phyloP scores from a whole-genome alignment of 2,113 vertebrate species.

The Enhydra lutris region DNA sequence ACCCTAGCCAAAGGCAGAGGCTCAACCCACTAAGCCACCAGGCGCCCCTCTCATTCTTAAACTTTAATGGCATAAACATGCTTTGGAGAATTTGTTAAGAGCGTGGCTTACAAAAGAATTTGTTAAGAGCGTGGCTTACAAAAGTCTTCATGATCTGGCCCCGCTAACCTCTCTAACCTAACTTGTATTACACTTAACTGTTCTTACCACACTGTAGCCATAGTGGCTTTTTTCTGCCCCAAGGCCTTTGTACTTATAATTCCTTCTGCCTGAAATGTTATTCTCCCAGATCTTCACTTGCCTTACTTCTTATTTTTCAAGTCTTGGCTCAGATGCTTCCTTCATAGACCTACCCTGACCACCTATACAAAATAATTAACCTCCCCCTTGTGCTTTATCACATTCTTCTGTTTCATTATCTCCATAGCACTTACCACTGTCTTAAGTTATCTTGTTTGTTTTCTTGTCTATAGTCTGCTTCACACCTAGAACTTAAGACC shows the following conservation, averaged over 20 bases:
- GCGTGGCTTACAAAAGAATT: not conserved
- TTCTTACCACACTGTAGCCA: not conserved
- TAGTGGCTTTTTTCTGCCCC: not conserved
- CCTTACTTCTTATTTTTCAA: not conserved
- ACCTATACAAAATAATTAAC: not conserved
- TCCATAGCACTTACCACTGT: not conserved
- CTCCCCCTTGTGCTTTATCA: not conserved
- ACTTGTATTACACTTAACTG: not conserved
- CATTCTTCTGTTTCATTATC: not conserved
- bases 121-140: not conserved
- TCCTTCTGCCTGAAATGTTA: not conserved
- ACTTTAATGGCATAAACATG: not conserved
- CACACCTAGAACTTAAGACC: not conserved
- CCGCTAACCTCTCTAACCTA: not conserved
- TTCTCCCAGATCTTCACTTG: not conserved
- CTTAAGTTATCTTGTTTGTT: slow-evolving; percentile 12
- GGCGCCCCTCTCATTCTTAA: not conserved
- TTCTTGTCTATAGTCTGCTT: not conserved
- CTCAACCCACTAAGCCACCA: too few species aligned
- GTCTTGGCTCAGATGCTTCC: not conserved
- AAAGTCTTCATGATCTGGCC: not conserved
- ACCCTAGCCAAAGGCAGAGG: too few species aligned
- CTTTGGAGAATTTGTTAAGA: not conserved
- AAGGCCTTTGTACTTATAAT: not conserved
- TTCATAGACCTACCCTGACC: not conserved